These are phyloP conservation scores for Megalurothrips usitatus DNA, from an alignment of 2,888 invertebrate species.

Conservation along the genomic window DNA sequence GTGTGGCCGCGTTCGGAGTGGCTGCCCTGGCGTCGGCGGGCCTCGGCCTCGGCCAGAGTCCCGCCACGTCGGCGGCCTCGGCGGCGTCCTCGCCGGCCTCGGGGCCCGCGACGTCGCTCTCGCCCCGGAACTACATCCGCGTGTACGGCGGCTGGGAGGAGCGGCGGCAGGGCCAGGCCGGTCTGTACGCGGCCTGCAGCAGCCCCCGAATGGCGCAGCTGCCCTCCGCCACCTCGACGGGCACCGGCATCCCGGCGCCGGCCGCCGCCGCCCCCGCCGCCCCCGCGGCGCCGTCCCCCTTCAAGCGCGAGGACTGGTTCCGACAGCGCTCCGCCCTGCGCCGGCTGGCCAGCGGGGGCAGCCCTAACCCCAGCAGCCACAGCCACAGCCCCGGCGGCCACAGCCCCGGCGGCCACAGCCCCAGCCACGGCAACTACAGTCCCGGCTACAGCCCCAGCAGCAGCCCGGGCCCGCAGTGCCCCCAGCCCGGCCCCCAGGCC, in stretches of 20 bases:
- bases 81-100: slow-evolving; percentile 47
- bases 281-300: slow-evolving; percentile 40
- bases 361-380: slow-evolving; percentile 32
- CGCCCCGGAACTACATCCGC: slow-evolving; percentile 55
- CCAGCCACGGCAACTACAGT: slow-evolving; percentile 40
- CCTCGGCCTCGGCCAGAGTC: too few relatives aligned
- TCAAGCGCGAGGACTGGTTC: slow-evolving; percentile 53
- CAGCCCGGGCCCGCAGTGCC: slow-evolving; percentile 37
- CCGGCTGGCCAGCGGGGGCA: slow-evolving; percentile 38
- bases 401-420: slow-evolving; percentile 34
- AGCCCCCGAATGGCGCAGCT: slow-evolving; percentile 24
- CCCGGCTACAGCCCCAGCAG: slow-evolving; percentile 35
- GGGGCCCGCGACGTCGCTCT: slow-evolving; percentile 44
- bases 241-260: neutral
- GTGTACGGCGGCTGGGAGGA: slow-evolving; percentile 63
- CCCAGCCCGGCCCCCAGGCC: neutral
- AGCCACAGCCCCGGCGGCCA: slow-evolving; percentile 39
- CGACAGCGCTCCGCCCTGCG: slow-evolving; percentile 43
- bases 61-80: slow-evolving; percentile 38
- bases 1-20: too few relatives aligned
- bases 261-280: neutral
- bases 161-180: slow-evolving; percentile 39
- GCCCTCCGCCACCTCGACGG: slow-evolving; percentile 2
- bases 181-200: slow-evolving; percentile 22
- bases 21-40: too few relatives aligned